These are phyloP conservation scores for Brachirus orientalis DNA, from an alignment of 2,113 vertebrate species.

Conservation along the genomic window DNA sequence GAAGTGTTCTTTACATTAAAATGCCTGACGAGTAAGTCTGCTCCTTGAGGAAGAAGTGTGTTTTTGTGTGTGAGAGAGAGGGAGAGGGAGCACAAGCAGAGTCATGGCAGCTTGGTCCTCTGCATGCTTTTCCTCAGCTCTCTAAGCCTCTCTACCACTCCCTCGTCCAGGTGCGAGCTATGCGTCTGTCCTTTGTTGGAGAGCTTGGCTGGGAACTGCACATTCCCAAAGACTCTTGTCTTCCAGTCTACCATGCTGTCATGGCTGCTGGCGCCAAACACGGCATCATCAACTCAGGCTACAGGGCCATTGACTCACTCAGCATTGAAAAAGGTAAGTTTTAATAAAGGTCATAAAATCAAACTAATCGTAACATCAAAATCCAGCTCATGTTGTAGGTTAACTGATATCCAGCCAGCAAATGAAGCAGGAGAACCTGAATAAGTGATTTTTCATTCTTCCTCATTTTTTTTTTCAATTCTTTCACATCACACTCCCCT, in stretches of 20 bases:
- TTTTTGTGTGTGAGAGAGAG: not conserved
- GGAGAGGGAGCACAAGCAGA: no score
- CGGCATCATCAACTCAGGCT: conserved; percentile 89
- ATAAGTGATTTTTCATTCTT: not conserved
- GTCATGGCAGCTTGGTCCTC: conserved; percentile 17
- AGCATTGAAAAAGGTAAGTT: conserved; percentile 94
- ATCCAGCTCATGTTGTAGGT: no score
- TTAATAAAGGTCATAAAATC: not conserved
- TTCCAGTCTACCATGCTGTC: conserved; percentile 89
- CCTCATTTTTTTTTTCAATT: not conserved
- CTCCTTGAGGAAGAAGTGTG: conserved; percentile 24
- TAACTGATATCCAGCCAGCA: not conserved
- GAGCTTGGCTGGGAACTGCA: conserved; percentile 99
- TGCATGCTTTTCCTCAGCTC: conserved; percentile 7
- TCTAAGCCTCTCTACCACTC: conserved; percentile 3
- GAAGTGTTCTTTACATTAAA: conserved; percentile 21
- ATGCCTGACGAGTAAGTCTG: conserved; percentile 25
- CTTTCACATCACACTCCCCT: not conserved
- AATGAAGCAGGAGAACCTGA: not conserved
- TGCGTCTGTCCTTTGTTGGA: conserved; percentile 93
- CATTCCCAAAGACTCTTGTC: conserved; percentile 84
- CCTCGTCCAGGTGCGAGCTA: conserved; percentile 84
- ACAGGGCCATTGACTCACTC: conserved; percentile 97
- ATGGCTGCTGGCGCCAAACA: conserved; percentile 88
- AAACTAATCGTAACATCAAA: no score